Evolutionary conservation across 1,140 invertebrate genomes (phyloP).

Genomic region (Maniola jurtina): DNA sequence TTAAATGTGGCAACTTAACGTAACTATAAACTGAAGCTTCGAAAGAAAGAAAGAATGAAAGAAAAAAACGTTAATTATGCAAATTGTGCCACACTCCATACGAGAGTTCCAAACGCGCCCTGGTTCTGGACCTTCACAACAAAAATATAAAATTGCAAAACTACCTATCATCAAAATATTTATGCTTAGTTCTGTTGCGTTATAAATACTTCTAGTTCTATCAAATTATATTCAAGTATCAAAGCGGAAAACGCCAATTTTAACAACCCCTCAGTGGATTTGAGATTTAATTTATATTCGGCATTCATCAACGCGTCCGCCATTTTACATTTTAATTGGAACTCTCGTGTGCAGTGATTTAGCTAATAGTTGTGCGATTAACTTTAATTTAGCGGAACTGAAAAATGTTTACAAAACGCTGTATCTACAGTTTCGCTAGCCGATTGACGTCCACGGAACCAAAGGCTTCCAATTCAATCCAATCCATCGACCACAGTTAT

Average conservation of each 20-base stretch:
- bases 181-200: background rate
- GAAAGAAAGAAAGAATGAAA: too few species aligned
- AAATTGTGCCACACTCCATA: too few species aligned
- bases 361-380: constrained; percentile 34
- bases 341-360: constrained; percentile 27
- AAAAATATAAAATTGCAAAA: too few species aligned
- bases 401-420: background rate
- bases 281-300: constrained; percentile 19
- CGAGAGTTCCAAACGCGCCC: too few species aligned
- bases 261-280: constrained; percentile 3
- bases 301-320: constrained; percentile 23
- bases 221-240: background rate
- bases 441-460: too few species aligned
- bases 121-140: too few species aligned
- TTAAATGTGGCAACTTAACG: too few species aligned
- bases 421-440: background rate
- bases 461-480: too few species aligned
- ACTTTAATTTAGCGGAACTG: background rate
- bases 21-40: too few species aligned
- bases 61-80: too few species aligned
- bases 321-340: constrained; percentile 36
- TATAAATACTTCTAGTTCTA: background rate
- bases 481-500: too few species aligned
- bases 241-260: constrained; percentile 3
- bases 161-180: background rate